phyloP scores from a whole-genome alignment of 2,113 vertebrate species.

The Lota lota region DNA sequence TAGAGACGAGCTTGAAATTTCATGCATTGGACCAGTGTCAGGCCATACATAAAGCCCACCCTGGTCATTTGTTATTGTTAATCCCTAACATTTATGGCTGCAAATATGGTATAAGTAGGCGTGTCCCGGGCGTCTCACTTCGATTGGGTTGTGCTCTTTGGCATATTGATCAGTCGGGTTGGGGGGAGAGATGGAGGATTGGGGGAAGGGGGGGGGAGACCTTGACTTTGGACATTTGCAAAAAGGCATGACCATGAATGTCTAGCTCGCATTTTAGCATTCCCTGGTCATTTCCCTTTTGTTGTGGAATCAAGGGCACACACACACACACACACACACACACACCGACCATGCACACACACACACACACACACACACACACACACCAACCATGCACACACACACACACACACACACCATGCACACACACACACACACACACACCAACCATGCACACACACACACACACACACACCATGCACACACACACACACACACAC shows the following conservation, averaged over 20 bases:
- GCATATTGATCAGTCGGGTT: conserved; percentile 69
- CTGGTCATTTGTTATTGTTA: conserved; percentile 77
- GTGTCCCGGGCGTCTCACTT: conserved; percentile 63
- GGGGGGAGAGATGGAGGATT: conserved; percentile 14
- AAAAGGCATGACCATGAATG: conserved; percentile 60
- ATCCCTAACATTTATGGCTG: conserved; percentile 72
- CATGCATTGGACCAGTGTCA: conserved; percentile 67
- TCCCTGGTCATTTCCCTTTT: conserved; percentile 62
- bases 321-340: conserved; percentile 18
- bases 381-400: too few species aligned
- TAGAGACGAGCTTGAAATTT: conserved; percentile 70
- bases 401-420: conserved; percentile 5
- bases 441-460: conserved; percentile 33
- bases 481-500: conserved; percentile 29
- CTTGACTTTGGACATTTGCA: conserved; percentile 66
- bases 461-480: conserved; percentile 9
- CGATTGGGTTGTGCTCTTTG: conserved; percentile 58
- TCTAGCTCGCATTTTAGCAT: conserved; percentile 50
- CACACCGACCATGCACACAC: conserved; percentile 41
- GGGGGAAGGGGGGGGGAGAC: conserved; percentile 44
- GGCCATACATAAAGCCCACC: conserved; percentile 56
- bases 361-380: conserved; percentile 1
- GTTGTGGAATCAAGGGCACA: conserved; percentile 64
- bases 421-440: conserved; percentile 36
- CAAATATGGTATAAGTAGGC: conserved; percentile 75